Evolutionary conservation across 2,888 invertebrate genomes (phyloP).

Genomic region (Dioctria rufipes): DNA sequence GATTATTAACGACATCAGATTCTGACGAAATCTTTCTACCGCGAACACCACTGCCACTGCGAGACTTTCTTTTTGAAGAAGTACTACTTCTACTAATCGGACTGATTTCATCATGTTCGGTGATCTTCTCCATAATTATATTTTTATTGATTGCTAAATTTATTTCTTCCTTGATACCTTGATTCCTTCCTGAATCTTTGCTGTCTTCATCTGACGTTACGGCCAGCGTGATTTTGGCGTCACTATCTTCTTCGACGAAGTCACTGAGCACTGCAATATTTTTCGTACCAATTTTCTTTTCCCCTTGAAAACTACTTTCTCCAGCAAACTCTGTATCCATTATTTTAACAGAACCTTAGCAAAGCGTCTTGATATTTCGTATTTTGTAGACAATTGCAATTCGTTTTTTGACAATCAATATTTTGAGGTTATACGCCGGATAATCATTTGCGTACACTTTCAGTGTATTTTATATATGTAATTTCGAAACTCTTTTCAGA

Average conservation of each 20-base stretch:
- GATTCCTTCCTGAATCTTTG: slow-evolving; percentile 41
- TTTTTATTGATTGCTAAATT: neutral
- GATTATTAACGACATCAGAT: neutral
- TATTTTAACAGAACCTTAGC: neutral
- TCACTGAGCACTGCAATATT: slow-evolving; percentile 9
- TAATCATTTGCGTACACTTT: slow-evolving; percentile 16
- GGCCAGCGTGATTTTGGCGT: slow-evolving; percentile 47
- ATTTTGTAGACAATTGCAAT: slow-evolving; percentile 5
- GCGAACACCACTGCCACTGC: neutral
- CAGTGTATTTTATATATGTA: neutral
- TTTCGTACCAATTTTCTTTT: neutral
- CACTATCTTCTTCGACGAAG: slow-evolving; percentile 31
- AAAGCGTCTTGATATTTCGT: neutral
- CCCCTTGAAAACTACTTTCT: slow-evolving; percentile 1
- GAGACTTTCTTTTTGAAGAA: neutral
- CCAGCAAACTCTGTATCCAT: slow-evolving; percentile 24
- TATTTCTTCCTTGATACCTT: neutral
- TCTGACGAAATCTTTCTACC: neutral
- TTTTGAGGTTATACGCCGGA: slow-evolving; percentile 41
- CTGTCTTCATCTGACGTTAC: slow-evolving; percentile 57
- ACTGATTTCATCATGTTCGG: neutral
- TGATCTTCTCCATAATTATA: neutral
- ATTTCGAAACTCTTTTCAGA: neutral
- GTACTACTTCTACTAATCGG: too few species aligned
- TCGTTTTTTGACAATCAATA: slow-evolving; percentile 24